Evolutionary conservation across 2,113 vertebrate genomes (phyloP), one percentile per base, ranked within the genome.

Genomic region (Phalacrocorax aristotelis): DNA sequence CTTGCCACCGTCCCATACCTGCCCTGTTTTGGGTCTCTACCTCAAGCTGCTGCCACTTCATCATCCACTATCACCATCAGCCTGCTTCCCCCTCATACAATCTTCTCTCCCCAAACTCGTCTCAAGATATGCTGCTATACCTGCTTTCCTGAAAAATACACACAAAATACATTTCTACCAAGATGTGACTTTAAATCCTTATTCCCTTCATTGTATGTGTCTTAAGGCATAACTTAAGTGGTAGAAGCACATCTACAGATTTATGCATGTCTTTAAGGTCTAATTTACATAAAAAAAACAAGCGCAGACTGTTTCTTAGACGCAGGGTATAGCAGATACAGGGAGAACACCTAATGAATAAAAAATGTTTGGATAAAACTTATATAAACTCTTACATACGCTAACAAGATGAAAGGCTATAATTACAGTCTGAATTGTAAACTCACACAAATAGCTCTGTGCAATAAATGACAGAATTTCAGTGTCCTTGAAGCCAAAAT

Each of bases 201-300:
- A 49, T 78, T n/a, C 49, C 75, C 23, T 60, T 77, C 61, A 62
- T 14, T 40, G 34, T 21, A 54, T 3, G 6, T 84, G 89, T 90
- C 57, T 89, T 46, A 89, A 57, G 57, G 61, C 89, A 78, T 75
- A 15, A 36, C 23, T 87, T 81, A 95, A 90, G 65, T 20, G 83
- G 95, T n/a, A 77, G 81, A 79, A 90, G 65, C 83, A 55, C 40
- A 15, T 78, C 92, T 83, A 52, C 60, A 88, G 93, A 97, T 96
- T 93, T 93, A 82, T 85, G 54, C 48, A 36, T 32, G 6, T 36
- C 60, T 69, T 89, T 22, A 48, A 92, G 66, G 34, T 74, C 86
- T 93, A 68, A 97, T 97, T 98, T 96, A 93, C 96, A 94, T 95
- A 72, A 92, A 95, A 95, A 95, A 96, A 61, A n/a, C 46, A 83